Percentiles rank a stretch among this genome's conserved stretches.
Conservation (phyloP, 2,888 invertebrate genomes). For the Tetrapedia diversipes region DNA sequence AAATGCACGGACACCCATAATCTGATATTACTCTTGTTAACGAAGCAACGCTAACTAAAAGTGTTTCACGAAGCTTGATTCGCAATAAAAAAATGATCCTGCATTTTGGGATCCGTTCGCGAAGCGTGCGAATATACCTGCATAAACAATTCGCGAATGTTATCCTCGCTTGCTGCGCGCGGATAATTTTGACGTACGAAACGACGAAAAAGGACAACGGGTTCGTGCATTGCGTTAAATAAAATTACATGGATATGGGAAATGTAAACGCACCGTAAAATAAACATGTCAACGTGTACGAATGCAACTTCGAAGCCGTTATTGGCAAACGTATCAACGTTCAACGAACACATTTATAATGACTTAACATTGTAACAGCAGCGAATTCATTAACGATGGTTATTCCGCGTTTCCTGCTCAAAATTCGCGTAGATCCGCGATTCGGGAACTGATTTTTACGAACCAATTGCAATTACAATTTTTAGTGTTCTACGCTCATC, state of each 20-base stretch:
- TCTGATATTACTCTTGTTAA: too few relatives aligned
- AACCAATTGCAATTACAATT: too few relatives aligned
- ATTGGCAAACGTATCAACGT: constrained; percentile 14
- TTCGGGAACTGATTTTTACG: neutral
- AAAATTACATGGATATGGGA: neutral
- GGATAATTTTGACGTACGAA: neutral
- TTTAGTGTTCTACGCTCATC: too few relatives aligned
- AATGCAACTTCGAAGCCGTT: neutral
- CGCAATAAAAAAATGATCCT: too few relatives aligned
- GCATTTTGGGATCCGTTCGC: too few relatives aligned
- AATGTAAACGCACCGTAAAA: neutral
- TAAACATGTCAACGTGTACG: neutral
- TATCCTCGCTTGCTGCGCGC: neutral
- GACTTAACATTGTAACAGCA: neutral
- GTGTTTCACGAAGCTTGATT: too few relatives aligned
- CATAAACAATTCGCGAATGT: too few relatives aligned
- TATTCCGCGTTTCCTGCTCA: neutral
- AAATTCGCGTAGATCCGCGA: neutral
- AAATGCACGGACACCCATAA: too few relatives aligned
- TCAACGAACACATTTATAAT: constrained; percentile 1
- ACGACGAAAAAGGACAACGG: too few relatives aligned
- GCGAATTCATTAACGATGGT: neutral
- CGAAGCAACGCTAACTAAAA: too few relatives aligned
- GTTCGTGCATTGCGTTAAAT: neutral
- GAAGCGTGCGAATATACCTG: too few relatives aligned